Evolutionary conservation across 1,140 invertebrate species (phyloP), one percentile per base, ranked within the genome.

Genomic region (Sinella curviseta): DNA sequence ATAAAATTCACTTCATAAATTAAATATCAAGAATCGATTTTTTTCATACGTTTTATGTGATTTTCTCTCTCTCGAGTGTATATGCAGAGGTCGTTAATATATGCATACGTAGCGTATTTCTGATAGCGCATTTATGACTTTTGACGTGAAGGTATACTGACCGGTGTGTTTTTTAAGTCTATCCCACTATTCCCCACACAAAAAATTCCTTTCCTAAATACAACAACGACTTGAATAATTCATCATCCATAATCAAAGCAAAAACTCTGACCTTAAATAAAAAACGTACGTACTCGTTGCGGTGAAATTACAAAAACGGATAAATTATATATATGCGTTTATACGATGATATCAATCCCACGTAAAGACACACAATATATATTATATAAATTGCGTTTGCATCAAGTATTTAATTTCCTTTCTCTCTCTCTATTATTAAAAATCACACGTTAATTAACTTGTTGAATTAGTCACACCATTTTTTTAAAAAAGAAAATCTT

Each of bases 1-100:
- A 70, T 70, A 70, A 70, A 70, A 31, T 70, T 70, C 31, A 30
- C 28, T 33, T 70, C 65, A 70, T 70, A 70, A 70, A 70, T 70
- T 70, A 70, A 70, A 70, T 70, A 70, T 70, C 26, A 33, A 24
- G 28, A 70, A 70, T 70, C 31, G 65, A 70, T 70, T 70, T 70
- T 70, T 70, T 70, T 60, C 24, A 60, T 60, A 60, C 24, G 4
- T 60, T 48, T 48, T 48, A 48, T 48, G 39, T 48, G 39, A 12
- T 48, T 48, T 48, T 48, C 39, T 48, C 20, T 48, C 20, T 48
- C 20, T 48, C n/a, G n/a, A n/a, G n/a, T n/a, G n/a, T n/a, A n/a
- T n/a, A n/a, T n/a, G n/a, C n/a, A n/a, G n/a, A n/a, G n/a, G n/a
- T n/a, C n/a, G n/a, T n/a, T n/a, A n/a, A n/a, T n/a, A 48, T 48